A percentile compares a stretch with the other conserved stretches of the same genome.
Evolutionary conservation across 2,888 invertebrate genomes (phyloP).

Genomic region (Lapara coniferarum): DNA sequence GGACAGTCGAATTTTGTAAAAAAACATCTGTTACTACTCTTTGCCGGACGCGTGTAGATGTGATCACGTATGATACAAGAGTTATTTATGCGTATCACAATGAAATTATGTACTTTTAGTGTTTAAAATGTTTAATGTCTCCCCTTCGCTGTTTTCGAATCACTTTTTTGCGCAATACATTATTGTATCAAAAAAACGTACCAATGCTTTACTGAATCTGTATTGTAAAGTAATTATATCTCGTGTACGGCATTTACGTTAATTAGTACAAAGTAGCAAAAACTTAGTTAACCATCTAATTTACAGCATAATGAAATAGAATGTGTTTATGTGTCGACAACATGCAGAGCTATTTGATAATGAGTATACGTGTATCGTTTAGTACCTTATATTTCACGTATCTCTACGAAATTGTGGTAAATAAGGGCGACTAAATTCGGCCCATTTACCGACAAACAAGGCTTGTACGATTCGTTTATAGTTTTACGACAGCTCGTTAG

Average conservation of each 20-base stretch:
- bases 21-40: conserved; percentile 38
- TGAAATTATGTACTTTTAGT: no score
- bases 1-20: conserved; percentile 58
- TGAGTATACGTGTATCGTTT: conserved; percentile 62
- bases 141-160: no score
- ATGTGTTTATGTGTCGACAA: conserved; percentile 39
- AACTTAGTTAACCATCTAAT: conserved; percentile 13
- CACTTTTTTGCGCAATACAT: no score
- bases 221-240: not conserved
- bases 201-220: not conserved
- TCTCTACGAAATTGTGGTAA: conserved; percentile 52
- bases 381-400: conserved; percentile 64
- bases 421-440: conserved; percentile 67
- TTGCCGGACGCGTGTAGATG: not conserved
- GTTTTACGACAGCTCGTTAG: conserved; percentile 77
- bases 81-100: no score
- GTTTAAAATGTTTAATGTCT: no score
- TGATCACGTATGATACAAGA: no score
- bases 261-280: conserved; percentile 18
- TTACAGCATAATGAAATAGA: conserved; percentile 38
- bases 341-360: conserved; percentile 50
- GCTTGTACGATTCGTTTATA: conserved; percentile 68
- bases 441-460: conserved; percentile 68
- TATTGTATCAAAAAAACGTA: no score
- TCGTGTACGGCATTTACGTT: not conserved